Evolutionary conservation across 2,113 vertebrate genomes (phyloP).

Genomic region (Petromus typicus): DNA sequence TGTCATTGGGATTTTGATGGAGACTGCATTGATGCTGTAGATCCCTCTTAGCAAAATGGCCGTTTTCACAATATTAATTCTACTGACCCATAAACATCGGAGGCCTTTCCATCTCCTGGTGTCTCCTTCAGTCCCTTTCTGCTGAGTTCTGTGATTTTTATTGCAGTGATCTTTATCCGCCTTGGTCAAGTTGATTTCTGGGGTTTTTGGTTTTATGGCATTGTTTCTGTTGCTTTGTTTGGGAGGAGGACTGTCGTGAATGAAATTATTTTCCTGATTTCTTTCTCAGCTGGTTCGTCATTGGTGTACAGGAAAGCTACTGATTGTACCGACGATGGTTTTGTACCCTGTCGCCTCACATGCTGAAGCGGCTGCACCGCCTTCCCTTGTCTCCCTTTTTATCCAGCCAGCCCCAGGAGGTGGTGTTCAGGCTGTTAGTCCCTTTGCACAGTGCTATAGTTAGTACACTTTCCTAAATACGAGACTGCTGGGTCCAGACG

Average conservation of each 20-base stretch:
- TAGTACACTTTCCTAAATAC: too few relatives aligned
- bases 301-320: background rate
- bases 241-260: background rate
- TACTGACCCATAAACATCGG: background rate
- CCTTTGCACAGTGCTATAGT: rapidly evolving
- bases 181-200: background rate
- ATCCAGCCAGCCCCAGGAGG: background rate
- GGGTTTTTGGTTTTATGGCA: background rate
- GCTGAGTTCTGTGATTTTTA: background rate
- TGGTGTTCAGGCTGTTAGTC: background rate
- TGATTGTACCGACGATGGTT: background rate
- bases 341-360: background rate
- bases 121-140: background rate
- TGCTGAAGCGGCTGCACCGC: background rate
- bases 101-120: background rate
- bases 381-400: background rate
- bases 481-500: background rate
- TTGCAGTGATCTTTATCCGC: background rate
- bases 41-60: background rate
- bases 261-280: background rate
- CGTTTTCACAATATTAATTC: background rate
- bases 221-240: background rate
- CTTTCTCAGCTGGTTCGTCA: background rate
- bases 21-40: background rate
- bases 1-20: background rate